A percentile compares a stretch with the other conserved stretches of the same genome.
Evolutionary conservation across 1,140 invertebrate genomes (phyloP).

Genomic region (Meloidogyne floridensis): DNA sequence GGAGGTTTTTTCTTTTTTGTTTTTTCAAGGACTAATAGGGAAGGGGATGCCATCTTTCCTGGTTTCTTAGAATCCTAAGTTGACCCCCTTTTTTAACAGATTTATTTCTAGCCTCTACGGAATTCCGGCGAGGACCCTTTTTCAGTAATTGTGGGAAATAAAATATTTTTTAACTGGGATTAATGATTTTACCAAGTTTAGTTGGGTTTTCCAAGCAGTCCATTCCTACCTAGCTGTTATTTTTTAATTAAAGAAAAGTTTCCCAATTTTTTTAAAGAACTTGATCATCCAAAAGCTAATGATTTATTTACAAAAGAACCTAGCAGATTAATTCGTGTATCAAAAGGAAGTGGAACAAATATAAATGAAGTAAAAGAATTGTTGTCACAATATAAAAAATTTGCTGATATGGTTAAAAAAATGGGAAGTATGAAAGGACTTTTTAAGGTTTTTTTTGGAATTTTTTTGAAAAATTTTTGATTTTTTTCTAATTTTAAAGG

Average conservation of each 20-base stretch:
- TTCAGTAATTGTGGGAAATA: too few relatives aligned
- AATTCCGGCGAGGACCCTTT: too few relatives aligned
- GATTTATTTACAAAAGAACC: slow-evolving; percentile 94
- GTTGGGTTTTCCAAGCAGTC: too few relatives aligned
- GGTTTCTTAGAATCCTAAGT: too few relatives aligned
- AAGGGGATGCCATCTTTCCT: too few relatives aligned
- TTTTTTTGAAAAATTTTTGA: slow-evolving; percentile 23
- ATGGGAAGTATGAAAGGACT: slow-evolving; percentile 99
- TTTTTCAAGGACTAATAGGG: too few relatives aligned
- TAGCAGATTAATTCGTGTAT: slow-evolving; percentile 82
- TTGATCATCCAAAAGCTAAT: slow-evolving; percentile 93
- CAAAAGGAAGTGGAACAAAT: slow-evolving; percentile 90
- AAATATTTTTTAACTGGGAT: too few relatives aligned
- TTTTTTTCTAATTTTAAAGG: slow-evolving; percentile 66
- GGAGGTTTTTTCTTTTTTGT: slow-evolving; percentile 70
- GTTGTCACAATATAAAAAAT: slow-evolving; percentile 96
- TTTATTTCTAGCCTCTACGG: too few relatives aligned
- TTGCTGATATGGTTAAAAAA: slow-evolving; percentile 98
- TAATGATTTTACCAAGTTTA: too few relatives aligned
- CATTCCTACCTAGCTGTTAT: too few relatives aligned
- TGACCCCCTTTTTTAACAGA: too few relatives aligned
- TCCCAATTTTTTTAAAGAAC: slow-evolving; percentile 71
- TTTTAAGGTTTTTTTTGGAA: slow-evolving; percentile 75
- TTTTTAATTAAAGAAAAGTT: slow-evolving; percentile 14
- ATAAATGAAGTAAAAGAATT: slow-evolving; percentile 95